phyloP scores from a whole-genome alignment of 2,888 invertebrate genomes.

The Mythimna pallens region DNA sequence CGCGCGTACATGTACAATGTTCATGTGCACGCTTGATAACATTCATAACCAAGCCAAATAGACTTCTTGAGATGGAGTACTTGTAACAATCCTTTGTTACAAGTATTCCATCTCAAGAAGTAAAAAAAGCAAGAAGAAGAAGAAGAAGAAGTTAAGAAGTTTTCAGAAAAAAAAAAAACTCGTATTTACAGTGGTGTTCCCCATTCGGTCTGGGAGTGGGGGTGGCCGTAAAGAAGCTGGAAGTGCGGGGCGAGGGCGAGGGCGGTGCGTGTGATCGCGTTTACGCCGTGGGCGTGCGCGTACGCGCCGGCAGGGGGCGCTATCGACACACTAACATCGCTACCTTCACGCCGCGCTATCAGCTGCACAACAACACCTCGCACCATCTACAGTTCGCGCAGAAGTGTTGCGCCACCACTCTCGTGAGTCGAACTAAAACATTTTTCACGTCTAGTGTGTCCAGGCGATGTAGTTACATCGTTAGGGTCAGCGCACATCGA shows the following conservation, averaged over 20 bases:
- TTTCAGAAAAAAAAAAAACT: background rate
- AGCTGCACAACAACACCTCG: conserved; percentile 96
- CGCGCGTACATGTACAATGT: too few species aligned
- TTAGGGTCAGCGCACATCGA: background rate
- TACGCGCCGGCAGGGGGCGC: conserved; percentile 96
- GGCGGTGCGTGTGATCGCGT: conserved; percentile 90
- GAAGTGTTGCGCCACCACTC: conserved; percentile 94
- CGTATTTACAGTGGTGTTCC: conserved; percentile 94
- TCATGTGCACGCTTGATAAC: too few species aligned
- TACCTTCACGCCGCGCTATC: conserved; percentile 97
- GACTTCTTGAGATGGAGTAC: too few species aligned
- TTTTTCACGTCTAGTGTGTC: background rate
- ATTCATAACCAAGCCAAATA: too few species aligned
- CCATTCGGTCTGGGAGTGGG: conserved; percentile 96
- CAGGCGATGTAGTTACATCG: background rate
- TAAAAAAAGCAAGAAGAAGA: too few species aligned
- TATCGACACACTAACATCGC: conserved; percentile 98
- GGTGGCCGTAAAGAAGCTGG: conserved; percentile 92
- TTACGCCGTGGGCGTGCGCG: conserved; percentile 96
- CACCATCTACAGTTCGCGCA: conserved; percentile 97
- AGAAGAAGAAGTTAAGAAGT: too few species aligned
- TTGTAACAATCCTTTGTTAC: background rate
- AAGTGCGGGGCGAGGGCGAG: conserved; percentile 80
- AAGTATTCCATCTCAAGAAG: too few species aligned
- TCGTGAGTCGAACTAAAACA: conserved; percentile 86